Conservation (phyloP, 2,113 vertebrate species). For the Condylura cristata region DNA sequence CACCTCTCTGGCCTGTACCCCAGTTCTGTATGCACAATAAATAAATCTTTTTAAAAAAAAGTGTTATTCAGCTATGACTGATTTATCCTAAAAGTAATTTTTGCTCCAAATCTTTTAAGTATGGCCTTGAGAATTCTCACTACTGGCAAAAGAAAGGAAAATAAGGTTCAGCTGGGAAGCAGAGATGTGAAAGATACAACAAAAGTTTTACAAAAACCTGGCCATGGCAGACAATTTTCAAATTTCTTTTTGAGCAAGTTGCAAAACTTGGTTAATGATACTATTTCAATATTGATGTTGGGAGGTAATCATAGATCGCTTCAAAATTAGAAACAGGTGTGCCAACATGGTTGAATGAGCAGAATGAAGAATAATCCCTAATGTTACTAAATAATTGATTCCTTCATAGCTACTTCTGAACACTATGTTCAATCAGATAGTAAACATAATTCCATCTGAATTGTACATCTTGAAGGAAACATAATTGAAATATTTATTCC, state of each 20-base stretch:
- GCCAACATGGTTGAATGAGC: conserved; percentile 69
- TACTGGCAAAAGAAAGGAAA: not conserved
- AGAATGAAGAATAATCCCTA: conserved; percentile 74
- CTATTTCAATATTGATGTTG: conserved; percentile 60
- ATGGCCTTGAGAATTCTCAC: not conserved
- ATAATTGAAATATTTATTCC: conserved; percentile 53
- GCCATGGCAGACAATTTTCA: not conserved
- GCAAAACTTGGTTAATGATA: conserved; percentile 62
- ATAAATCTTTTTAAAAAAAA: too few species aligned
- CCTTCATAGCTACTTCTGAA: conserved; percentile 66
- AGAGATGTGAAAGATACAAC: conserved; percentile 13
- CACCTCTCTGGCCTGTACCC: too few species aligned
- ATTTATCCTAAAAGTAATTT: not conserved
- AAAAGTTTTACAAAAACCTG: not conserved
- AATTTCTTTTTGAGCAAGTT: not conserved
- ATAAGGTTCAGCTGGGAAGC: not conserved
- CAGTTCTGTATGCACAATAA: too few species aligned
- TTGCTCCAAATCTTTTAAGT: not conserved
- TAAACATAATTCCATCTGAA: conserved; percentile 73
- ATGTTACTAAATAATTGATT: conserved; percentile 75
- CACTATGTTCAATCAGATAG: conserved; percentile 69
- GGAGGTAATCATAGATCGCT: conserved; percentile 77
- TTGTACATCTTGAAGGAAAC: conserved; percentile 71
- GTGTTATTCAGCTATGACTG: too few species aligned
- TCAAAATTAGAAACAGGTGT: conserved; percentile 79